Percentiles rank a stretch among this genome's conserved stretches.
Evolutionary conservation across 2,113 vertebrate species (phyloP).

Genomic region (Pituophis catenifer): DNA sequence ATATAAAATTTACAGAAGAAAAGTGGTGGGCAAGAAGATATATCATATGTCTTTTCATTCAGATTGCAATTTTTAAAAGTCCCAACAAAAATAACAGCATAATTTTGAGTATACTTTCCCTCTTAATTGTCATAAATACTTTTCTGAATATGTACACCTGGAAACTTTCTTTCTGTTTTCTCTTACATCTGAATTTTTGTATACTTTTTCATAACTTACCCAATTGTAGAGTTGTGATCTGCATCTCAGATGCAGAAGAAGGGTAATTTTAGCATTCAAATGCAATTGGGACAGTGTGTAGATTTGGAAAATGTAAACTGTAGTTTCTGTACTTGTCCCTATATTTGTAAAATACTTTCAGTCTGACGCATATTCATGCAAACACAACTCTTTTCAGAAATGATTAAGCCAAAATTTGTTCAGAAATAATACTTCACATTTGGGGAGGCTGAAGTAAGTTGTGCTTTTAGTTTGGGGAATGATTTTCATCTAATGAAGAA

Average conservation of each 20-base stretch:
- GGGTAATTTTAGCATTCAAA: not conserved
- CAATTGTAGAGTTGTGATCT: not conserved
- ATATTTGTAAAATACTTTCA: not conserved
- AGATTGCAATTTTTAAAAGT: not conserved
- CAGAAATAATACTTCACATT: not conserved
- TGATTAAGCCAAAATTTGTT: not conserved
- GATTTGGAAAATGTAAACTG: not conserved
- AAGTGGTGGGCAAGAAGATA: not conserved
- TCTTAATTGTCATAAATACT: not conserved
- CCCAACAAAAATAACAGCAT: not conserved
- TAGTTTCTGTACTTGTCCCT: not conserved
- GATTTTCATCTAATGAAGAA: not conserved
- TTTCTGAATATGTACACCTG: not conserved
- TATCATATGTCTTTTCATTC: not conserved
- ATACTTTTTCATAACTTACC: not conserved
- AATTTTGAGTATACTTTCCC: not conserved
- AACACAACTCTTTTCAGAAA: too few relatives aligned
- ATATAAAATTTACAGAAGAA: not conserved
- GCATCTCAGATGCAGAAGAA: not conserved
- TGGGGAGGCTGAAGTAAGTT: not conserved
- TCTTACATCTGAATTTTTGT: not conserved
- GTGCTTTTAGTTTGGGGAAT: not conserved
- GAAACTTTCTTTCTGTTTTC: not conserved
- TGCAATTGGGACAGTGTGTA: not conserved
- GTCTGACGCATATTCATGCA: not conserved